Conservation (phyloP, 2,113 vertebrate species). For the Neofelis nebulosa region DNA sequence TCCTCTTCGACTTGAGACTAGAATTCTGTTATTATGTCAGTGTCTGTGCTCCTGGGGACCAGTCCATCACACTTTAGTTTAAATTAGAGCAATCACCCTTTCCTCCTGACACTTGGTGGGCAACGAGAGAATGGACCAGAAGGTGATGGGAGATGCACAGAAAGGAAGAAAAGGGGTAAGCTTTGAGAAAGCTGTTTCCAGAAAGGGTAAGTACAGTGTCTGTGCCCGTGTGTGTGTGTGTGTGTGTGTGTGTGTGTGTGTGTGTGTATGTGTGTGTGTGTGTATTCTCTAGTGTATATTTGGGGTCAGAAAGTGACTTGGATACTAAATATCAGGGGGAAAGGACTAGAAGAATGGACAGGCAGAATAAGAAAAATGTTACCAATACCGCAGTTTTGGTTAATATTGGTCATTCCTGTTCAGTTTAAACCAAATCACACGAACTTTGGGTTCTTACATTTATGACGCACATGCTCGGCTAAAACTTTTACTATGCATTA, state of each 20-base stretch:
- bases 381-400: neutral
- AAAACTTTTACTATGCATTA: neutral
- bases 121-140: neutral
- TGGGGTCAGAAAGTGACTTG: neutral
- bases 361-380: neutral
- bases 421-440: rapidly evolving
- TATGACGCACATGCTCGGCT: rapidly evolving
- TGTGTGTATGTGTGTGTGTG: neutral
- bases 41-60: neutral
- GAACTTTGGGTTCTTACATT: neutral
- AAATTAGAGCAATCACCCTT: neutral
- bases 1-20: neutral
- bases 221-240: neutral
- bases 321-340: neutral
- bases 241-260: neutral
- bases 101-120: neutral
- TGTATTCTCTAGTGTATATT: neutral
- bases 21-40: neutral
- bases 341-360: neutral
- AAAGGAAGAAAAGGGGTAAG: neutral
- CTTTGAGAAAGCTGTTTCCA: neutral
- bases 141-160: neutral
- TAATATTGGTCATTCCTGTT: neutral
- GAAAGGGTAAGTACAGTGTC: neutral
- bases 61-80: neutral